These are phyloP conservation scores for Teleopsis dalmanni DNA, from an alignment of 1,140 invertebrate genomes.

Conservation along the genomic window DNA sequence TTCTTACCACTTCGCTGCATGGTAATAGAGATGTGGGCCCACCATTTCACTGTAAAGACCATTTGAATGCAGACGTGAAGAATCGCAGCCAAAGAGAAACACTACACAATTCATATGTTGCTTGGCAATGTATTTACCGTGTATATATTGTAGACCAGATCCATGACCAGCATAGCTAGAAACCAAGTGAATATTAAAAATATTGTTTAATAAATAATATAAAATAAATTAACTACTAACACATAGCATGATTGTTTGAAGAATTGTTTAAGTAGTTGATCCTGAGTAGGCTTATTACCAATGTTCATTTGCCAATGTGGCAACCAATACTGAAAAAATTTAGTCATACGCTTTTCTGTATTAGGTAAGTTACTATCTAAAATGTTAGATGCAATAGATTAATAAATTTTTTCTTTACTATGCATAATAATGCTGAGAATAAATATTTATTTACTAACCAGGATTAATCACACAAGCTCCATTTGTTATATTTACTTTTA, in stretches of 20 bases:
- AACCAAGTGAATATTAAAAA: background rate
- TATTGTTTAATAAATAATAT: background rate
- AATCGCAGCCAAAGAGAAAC: constrained; percentile 40
- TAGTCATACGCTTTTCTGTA: constrained; percentile 27
- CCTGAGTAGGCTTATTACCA: constrained; percentile 27
- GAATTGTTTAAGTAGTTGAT: constrained; percentile 23
- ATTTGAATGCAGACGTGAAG: constrained; percentile 28
- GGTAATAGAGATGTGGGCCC: constrained; percentile 38
- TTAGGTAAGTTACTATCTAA: constrained; percentile 31
- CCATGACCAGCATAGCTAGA: constrained; percentile 39
- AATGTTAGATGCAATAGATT: constrained; percentile 1
- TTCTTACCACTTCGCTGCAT: constrained; percentile 31
- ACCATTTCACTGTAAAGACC: constrained; percentile 33
- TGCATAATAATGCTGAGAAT: too few species aligned
- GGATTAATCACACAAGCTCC: constrained; percentile 32
- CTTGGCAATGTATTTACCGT: constrained; percentile 24
- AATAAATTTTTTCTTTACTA: constrained; percentile 2
- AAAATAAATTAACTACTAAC: constrained; percentile 15
- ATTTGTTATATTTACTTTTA: constrained; percentile 16
- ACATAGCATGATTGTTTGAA: constrained; percentile 34
- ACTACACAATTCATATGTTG: constrained; percentile 28
- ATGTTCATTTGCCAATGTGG: constrained; percentile 27
- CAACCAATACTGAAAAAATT: constrained; percentile 36
- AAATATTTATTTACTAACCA: too few species aligned
- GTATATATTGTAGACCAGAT: constrained; percentile 35